Conservation (phyloP, 2,113 vertebrate species). For the Eudyptes chrysolophus region DNA sequence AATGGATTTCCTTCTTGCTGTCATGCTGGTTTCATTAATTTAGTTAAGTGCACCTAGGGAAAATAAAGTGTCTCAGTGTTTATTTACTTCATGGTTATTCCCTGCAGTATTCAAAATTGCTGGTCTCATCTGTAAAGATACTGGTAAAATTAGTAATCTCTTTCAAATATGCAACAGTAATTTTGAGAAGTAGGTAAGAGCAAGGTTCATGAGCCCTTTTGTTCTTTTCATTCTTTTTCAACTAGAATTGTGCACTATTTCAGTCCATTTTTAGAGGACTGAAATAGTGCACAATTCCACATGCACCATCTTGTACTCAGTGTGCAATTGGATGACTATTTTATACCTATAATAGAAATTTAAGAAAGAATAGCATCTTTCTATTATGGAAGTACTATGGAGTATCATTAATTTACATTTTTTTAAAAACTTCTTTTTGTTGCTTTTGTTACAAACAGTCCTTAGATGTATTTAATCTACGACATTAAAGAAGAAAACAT, state of each 20-base stretch:
- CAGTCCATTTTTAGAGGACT: not conserved
- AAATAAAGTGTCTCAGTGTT: conserved; percentile 24
- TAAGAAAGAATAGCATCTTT: not conserved
- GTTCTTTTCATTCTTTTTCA: not conserved
- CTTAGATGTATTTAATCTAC: not conserved
- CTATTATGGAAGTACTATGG: not conserved
- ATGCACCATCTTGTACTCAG: not conserved
- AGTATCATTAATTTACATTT: not conserved
- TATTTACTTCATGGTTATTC: conserved; percentile 30
- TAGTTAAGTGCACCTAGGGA: conserved; percentile 41
- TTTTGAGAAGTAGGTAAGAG: conserved; percentile 21
- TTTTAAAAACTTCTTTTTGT: not conserved
- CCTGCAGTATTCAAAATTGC: not conserved
- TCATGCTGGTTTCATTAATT: conserved; percentile 65
- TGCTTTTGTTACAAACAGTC: not conserved
- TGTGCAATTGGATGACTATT: not conserved
- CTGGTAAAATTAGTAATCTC: conserved; percentile 53
- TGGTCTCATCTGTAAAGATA: conserved; percentile 54
- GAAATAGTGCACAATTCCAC: not conserved
- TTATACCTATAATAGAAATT: not conserved
- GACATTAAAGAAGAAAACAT: not conserved
- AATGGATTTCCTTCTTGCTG: conserved; percentile 53
- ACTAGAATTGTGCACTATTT: not conserved
- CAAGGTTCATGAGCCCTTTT: not conserved
- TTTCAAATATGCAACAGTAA: conserved; percentile 47